Evolutionary conservation across 2,888 invertebrate species (phyloP).

Genomic region (Melipona beecheii): DNA sequence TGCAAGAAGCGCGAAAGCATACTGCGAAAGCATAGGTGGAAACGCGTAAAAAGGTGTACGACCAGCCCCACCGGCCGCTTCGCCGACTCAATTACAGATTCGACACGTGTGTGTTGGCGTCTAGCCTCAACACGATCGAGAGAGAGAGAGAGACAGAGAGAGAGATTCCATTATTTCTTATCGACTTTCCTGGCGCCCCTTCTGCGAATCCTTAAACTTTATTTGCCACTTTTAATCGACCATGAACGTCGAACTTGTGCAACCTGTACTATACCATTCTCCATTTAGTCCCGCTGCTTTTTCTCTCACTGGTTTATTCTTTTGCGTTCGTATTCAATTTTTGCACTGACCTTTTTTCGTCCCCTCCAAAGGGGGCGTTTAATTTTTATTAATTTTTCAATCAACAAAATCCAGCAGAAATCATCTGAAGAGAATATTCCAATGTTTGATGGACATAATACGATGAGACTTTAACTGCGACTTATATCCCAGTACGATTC

Average conservation of each 20-base stretch:
- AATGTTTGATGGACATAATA: too few species aligned
- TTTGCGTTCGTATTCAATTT: not conserved
- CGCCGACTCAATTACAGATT: constrained; percentile 47
- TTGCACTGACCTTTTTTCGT: too few species aligned
- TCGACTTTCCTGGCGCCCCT: not conserved
- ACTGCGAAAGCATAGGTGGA: not conserved
- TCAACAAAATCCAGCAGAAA: not conserved
- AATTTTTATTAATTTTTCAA: not conserved
- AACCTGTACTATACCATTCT: not conserved
- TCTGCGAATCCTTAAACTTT: constrained; percentile 8
- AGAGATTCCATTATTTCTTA: constrained; percentile 40
- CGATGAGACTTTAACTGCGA: too few species aligned
- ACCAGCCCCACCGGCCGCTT: constrained; percentile 8
- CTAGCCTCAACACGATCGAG: constrained; percentile 8
- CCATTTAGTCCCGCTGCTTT: not conserved
- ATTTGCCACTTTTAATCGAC: constrained; percentile 15
- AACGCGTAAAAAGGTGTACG: constrained; percentile 23
- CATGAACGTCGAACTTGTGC: not conserved
- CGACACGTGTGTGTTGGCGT: constrained; percentile 48
- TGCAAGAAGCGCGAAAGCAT: constrained; percentile 28
- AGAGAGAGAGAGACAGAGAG: too few species aligned
- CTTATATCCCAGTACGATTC: too few species aligned
- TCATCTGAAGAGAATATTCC: not conserved
- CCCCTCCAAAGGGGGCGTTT: not conserved
- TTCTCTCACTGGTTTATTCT: not conserved